Base-by-base conservation (phyloP, 2,113 vertebrate genomes). In the Trematomus loennbergii region DNA sequence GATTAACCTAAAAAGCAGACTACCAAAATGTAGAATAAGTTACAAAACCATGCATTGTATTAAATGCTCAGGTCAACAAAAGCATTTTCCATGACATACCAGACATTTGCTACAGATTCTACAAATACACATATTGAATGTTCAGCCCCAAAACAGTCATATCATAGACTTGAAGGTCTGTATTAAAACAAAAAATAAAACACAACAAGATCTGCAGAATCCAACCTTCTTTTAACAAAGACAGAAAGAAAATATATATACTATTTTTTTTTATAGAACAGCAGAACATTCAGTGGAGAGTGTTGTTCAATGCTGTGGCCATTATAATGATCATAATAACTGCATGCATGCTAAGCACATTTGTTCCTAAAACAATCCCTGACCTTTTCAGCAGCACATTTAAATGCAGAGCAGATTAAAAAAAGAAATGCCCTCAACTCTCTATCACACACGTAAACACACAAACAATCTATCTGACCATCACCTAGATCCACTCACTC, bases 401-500 rank as follows among this genome's bases (percentile, higher is more conserved):
- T 40, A 40, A 40, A 40, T 40, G 29, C 29, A 29, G 29, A 29
- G 29, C 29, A 29, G 29, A 61, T 65, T 65, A 66, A 54, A 67
- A 69, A 50, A n/a, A 46, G 36, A 18, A 8, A 12, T 33, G 16
- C 22, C 2, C 12, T 46, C 11, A 40, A 40, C 18, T 63, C 7
- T 43, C 12, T 75, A 17, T 55, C 11, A 58, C 17, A 11, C 40
- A 46, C 59, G 69, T 6, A 59, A 11, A 58, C 17, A 55, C 61
- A 75, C 55, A 81, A 45, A 78, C 55, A n/a, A 33, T 22, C 29
- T 69, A 68, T 82, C 71, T 65, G 67, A 60, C 57, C 55, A 82
- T 85, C 67, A 59, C 72, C 22, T 62, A 54, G 74, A 63, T 71
- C 66, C 63, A 67, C 9, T 7, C 57, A 57, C 50, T 48, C 52